Percentiles rank a stretch among this genome's conserved stretches.
phyloP scores from a whole-genome alignment of 2,797 vertebrate genomes.

The Rallus crepitans region DNA sequence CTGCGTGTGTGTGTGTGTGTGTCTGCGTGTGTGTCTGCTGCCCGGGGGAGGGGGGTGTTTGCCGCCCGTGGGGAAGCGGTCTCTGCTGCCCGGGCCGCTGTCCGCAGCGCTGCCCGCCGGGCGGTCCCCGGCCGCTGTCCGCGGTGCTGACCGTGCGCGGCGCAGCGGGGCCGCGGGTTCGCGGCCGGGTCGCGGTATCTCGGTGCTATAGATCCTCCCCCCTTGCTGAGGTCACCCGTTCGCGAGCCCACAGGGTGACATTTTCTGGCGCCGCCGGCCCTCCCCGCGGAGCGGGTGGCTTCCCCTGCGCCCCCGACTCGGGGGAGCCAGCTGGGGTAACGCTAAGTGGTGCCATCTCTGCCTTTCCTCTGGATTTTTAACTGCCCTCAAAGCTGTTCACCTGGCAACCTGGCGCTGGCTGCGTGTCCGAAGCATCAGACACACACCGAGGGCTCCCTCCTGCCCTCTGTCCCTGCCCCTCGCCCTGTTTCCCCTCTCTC shows the following conservation, averaged over 20 bases:
- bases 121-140: background rate
- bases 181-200: slow-evolving; percentile 72
- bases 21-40: too few relatives aligned
- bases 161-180: background rate
- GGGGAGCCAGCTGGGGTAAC: background rate
- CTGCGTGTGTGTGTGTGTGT: too few relatives aligned
- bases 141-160: background rate
- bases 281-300: slow-evolving; percentile 32
- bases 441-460: background rate
- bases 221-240: slow-evolving; percentile 61
- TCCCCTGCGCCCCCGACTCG: background rate
- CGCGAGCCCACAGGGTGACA: slow-evolving; percentile 66
- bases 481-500: background rate
- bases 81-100: background rate
- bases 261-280: slow-evolving; percentile 44
- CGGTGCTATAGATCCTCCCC: slow-evolving; percentile 60
- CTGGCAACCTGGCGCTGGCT: background rate
- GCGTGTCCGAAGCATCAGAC: background rate
- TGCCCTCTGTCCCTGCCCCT: background rate
- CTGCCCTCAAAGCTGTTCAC: background rate
- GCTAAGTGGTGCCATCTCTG: background rate
- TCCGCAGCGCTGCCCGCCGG: background rate
- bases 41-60: too few relatives aligned
- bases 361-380: background rate
- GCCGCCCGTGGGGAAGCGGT: too few relatives aligned